Evolutionary conservation across 2,797 vertebrate species (phyloP).

Genomic region (Galaxias olidus): DNA sequence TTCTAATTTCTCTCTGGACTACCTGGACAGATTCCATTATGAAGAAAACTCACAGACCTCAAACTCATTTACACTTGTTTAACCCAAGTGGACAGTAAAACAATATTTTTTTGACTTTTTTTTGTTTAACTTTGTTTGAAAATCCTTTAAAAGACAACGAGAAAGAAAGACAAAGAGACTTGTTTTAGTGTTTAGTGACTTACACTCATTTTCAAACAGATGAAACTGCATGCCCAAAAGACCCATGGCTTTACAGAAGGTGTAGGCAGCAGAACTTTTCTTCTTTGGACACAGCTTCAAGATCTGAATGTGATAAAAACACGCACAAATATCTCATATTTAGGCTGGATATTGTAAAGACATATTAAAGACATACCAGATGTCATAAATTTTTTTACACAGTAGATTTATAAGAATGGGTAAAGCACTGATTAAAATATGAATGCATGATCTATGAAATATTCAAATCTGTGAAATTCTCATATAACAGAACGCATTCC

Average conservation of each 20-base stretch:
- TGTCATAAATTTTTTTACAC: too few relatives aligned
- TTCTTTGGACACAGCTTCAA: constrained; percentile 98
- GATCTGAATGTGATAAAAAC: constrained; percentile 75
- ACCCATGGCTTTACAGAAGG: constrained; percentile 93
- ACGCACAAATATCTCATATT: too few relatives aligned
- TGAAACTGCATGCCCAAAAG: constrained; percentile 98
- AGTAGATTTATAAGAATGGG: too few relatives aligned
- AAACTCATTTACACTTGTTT: background rate
- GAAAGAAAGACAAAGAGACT: too few relatives aligned
- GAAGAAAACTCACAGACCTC: background rate
- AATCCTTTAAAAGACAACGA: too few relatives aligned
- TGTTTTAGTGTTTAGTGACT: constrained; percentile 55
- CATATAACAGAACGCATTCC: too few relatives aligned
- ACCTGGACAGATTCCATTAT: constrained; percentile 1
- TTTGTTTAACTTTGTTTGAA: background rate
- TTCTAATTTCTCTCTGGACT: background rate
- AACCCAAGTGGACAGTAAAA: background rate
- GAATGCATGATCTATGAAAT: too few relatives aligned
- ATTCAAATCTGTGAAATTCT: too few relatives aligned
- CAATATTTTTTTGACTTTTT: background rate
- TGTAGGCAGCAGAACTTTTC: constrained; percentile 97
- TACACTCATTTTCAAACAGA: constrained; percentile 97
- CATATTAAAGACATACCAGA: too few relatives aligned
- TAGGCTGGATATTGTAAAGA: too few relatives aligned
- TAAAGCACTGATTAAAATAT: too few relatives aligned